Base-by-base conservation (phyloP, 2,113 vertebrate species). In the Nothobranchius furzeri region DNA sequence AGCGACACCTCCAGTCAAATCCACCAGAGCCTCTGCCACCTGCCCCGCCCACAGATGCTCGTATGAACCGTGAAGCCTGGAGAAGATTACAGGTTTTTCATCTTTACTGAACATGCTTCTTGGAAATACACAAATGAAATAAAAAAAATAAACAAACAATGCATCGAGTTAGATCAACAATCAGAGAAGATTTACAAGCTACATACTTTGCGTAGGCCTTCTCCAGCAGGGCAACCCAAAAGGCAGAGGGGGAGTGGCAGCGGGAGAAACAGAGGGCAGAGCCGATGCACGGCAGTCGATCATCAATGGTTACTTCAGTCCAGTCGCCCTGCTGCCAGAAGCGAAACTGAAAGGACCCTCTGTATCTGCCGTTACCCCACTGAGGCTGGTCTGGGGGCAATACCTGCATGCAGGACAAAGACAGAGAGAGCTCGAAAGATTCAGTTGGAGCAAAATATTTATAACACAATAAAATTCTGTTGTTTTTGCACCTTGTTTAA, bases 171-270 rank as follows among this genome's bases (percentile, higher is more conserved):
- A 7, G 9, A 7, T 1, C 4, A 7, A 8, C 37, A 40, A 9
- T 40, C 0, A 9, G 12, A 49, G 17, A 68, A 51, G 0, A 4
- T 75, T 14, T 7, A 50, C 17, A 0, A 0, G 13, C 14, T 55
- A 90, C 95, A 42, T 89, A 98, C 98, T 99, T 99, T 52, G 98
- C 98, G 36, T 96, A 98, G n/a, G 94, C 98, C 83, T 99, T 99
- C 88, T 99, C 98, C 89, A 99, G 60, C 0, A 99, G 81, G 0
- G 97, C 93, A 17, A 98, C 93, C 98, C 98, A 99, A 86, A 98
- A 98, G 37, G 94, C 93, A 62, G 88, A 87, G 35, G 95, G 93
- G 14, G 90, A 91, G 73, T 95, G 95, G 86, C 97, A 98, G 36
- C 91, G 92, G 70, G 98, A 98, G 86, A 99, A 98, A 85, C 98